Percentiles rank a stretch among this genome's conserved stretches.
phyloP scores from a whole-genome alignment of 2,888 invertebrate genomes.

The Acanthosepion esculentum region DNA sequence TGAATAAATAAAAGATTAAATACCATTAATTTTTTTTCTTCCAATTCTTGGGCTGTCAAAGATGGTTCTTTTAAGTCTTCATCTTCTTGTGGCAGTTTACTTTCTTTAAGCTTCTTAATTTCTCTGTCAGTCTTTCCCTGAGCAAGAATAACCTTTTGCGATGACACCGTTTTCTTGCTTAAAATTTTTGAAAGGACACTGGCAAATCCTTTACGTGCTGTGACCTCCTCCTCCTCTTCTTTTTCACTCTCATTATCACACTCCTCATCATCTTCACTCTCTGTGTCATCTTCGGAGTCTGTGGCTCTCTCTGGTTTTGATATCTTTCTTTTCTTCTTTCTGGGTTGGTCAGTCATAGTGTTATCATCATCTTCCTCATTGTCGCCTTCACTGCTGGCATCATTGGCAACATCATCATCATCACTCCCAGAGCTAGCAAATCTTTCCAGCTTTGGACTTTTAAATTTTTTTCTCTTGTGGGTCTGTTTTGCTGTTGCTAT shows the following conservation, averaged over 20 bases:
- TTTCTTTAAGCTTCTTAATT: conserved; percentile 52
- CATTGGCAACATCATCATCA: neutral
- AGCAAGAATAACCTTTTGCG: conserved; percentile 56
- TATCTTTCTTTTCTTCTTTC: neutral
- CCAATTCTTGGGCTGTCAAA: neutral
- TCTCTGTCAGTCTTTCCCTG: conserved; percentile 51
- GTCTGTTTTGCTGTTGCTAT: neutral
- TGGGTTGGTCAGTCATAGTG: neutral
- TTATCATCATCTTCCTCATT: neutral
- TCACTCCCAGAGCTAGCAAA: neutral
- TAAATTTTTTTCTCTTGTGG: neutral
- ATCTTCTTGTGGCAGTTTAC: conserved; percentile 43
- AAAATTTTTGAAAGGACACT: conserved; percentile 63
- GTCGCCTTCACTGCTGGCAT: neutral
- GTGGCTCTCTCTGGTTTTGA: neutral
- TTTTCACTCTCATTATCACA: neutral
- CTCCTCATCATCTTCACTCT: neutral
- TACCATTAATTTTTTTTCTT: neutral
- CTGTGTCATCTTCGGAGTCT: neutral
- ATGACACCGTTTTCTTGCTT: conserved; percentile 52
- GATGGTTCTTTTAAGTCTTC: neutral
- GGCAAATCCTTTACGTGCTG: conserved; percentile 55
- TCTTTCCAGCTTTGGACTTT: neutral
- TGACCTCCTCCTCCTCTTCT: neutral
- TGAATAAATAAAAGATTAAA: neutral